These are phyloP conservation scores for Hydriomena furcata DNA, from an alignment of 2,888 invertebrate genomes.

Conservation along the genomic window DNA sequence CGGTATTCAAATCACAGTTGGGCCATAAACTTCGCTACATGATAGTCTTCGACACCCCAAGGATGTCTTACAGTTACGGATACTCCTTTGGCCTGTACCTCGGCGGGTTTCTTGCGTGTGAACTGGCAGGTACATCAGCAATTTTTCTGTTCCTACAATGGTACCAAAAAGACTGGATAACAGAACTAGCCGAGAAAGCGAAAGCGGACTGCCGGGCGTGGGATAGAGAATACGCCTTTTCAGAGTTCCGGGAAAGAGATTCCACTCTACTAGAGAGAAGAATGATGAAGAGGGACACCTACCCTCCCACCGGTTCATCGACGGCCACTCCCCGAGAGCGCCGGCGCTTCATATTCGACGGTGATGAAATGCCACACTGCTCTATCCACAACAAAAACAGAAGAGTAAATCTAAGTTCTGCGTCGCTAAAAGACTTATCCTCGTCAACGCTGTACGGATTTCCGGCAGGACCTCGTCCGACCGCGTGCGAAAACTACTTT, in stretches of 20 bases:
- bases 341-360: slow-evolving; percentile 86
- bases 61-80: slow-evolving; percentile 94
- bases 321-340: slow-evolving; percentile 79
- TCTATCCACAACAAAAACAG: slow-evolving; percentile 81
- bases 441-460: slow-evolving; percentile 85
- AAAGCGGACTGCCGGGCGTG: slow-evolving; percentile 76
- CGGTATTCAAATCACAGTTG: slow-evolving; percentile 95
- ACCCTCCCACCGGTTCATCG: slow-evolving; percentile 70
- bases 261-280: slow-evolving; percentile 70
- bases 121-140: slow-evolving; percentile 93
- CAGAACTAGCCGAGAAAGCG: slow-evolving; percentile 76
- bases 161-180: slow-evolving; percentile 87
- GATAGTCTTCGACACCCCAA: slow-evolving; percentile 89
- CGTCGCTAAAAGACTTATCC: slow-evolving; percentile 83
- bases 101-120: slow-evolving; percentile 92
- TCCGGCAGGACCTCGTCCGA: slow-evolving; percentile 85
- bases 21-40: slow-evolving; percentile 93
- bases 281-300: slow-evolving; percentile 76
- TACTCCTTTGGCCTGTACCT: slow-evolving; percentile 94
- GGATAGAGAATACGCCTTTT: slow-evolving; percentile 79
- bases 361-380: slow-evolving; percentile 81
- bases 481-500: slow-evolving; percentile 84
- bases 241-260: slow-evolving; percentile 75
- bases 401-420: slow-evolving; percentile 78
- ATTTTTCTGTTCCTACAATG: slow-evolving; percentile 94